These are phyloP conservation scores for Mormyrops attenuatus DNA, from an alignment of 2,797 vertebrate genomes.

Conservation along the genomic window DNA sequence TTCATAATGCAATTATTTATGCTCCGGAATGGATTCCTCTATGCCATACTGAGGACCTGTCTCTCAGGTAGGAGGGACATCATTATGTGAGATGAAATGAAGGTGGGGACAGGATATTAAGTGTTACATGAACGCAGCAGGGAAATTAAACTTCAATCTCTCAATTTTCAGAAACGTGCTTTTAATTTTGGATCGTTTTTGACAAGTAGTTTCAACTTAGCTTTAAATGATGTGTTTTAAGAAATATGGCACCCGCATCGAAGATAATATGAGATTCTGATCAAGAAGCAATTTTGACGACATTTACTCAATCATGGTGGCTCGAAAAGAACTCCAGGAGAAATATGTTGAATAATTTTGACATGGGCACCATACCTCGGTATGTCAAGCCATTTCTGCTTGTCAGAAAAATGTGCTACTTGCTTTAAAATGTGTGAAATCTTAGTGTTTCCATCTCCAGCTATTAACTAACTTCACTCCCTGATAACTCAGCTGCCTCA, in stretches of 20 bases:
- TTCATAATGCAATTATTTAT: constrained; percentile 9
- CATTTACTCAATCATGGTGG: not conserved
- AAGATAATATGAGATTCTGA: not conserved
- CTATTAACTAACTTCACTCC: not conserved
- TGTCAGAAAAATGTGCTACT: not conserved
- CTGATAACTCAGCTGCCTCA: not conserved
- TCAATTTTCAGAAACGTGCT: constrained; percentile 33
- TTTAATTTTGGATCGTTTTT: constrained; percentile 47
- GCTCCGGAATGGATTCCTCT: not conserved
- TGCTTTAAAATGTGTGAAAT: not conserved
- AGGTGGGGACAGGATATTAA: constrained; percentile 40
- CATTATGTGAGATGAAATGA: constrained; percentile 35
- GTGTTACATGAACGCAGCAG: constrained; percentile 31
- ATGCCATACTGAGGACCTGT: not conserved
- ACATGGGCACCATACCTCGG: not conserved
- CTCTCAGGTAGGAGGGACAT: constrained; percentile 26
- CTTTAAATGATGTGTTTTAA: constrained; percentile 28
- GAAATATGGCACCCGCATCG: not conserved
- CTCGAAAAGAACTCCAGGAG: not conserved
- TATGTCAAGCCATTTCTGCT: not conserved
- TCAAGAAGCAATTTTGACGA: not conserved
- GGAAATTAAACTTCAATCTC: constrained; percentile 34
- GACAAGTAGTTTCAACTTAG: constrained; percentile 39
- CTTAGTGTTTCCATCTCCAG: not conserved
- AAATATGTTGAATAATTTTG: not conserved